phyloP scores from a whole-genome alignment of 2,113 vertebrate genomes.

The Oceanites oceanicus region DNA sequence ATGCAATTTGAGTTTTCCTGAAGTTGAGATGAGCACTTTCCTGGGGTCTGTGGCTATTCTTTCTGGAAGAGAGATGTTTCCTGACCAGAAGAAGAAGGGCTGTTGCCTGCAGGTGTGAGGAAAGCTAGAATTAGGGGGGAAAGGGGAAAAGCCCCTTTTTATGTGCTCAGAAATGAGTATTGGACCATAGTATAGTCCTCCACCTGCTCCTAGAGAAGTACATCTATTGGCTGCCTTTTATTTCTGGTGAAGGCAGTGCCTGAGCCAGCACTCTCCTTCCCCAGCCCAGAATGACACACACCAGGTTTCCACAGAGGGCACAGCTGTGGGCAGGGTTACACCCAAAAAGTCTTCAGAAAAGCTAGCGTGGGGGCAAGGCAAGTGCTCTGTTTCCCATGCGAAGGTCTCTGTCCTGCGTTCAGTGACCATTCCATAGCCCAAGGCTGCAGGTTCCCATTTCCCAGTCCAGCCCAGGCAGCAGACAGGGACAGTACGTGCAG shows the following conservation, averaged over 20 bases:
- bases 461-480: background rate
- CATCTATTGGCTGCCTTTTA: background rate
- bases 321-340: background rate
- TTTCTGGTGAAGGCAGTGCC: background rate
- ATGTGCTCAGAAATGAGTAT: background rate
- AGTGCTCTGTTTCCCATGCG: background rate
- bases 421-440: background rate
- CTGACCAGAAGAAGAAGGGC: background rate
- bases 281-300: background rate
- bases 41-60: background rate
- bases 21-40: background rate
- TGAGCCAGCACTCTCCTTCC: background rate
- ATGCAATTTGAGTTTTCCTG: background rate
- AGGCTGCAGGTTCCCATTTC: background rate
- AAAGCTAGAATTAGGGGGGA: background rate
- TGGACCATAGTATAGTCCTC: background rate
- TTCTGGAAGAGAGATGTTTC: background rate
- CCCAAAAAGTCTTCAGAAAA: background rate
- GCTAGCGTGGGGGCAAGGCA: background rate
- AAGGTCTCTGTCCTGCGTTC: background rate
- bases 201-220: background rate
- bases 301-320: background rate
- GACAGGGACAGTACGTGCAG: accelerated
- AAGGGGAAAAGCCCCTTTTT: background rate
- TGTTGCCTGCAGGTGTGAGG: background rate